These are phyloP conservation scores for Lagocephalus sceleratus DNA, from an alignment of 2,797 vertebrate genomes.

Conservation along the genomic window DNA sequence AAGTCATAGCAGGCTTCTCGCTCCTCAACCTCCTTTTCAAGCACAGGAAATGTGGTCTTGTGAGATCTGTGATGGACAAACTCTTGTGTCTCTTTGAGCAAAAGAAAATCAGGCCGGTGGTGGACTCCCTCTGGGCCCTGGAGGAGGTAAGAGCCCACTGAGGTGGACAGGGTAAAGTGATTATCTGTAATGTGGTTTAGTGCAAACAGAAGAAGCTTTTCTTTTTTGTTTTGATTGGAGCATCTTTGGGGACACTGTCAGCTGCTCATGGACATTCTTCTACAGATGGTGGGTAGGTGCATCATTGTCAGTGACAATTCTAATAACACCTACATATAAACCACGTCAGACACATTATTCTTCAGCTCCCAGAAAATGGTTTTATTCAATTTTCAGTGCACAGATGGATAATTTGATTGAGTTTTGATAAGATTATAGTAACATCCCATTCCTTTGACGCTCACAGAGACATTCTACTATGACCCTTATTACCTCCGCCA, in stretches of 20 bases:
- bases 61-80: slow-evolving; percentile 86
- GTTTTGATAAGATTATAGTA: too few relatives aligned
- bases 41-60: slow-evolving; percentile 82
- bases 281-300: slow-evolving; percentile 64
- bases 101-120: slow-evolving; percentile 94
- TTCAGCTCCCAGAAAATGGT: neutral
- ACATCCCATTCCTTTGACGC: too few relatives aligned
- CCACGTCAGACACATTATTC: slow-evolving; percentile 27
- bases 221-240: slow-evolving; percentile 31
- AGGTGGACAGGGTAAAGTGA: neutral
- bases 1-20: slow-evolving; percentile 96
- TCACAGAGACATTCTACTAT: too few relatives aligned
- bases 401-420: too few relatives aligned
- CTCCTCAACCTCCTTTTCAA: slow-evolving; percentile 97
- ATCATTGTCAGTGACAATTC: slow-evolving; percentile 34
- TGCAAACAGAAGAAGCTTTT: slow-evolving; percentile 30
- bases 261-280: slow-evolving; percentile 43
- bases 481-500: too few relatives aligned
- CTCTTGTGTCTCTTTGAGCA: slow-evolving; percentile 85
- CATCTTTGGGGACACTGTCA: slow-evolving; percentile 40
- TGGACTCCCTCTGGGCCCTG: slow-evolving; percentile 97
- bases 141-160: slow-evolving; percentile 87
- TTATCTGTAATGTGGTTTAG: neutral
- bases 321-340: slow-evolving; percentile 44
- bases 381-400: neutral